Evolutionary conservation across 2,888 invertebrate genomes (phyloP).

Genomic region (Trissoscelio sp.): DNA sequence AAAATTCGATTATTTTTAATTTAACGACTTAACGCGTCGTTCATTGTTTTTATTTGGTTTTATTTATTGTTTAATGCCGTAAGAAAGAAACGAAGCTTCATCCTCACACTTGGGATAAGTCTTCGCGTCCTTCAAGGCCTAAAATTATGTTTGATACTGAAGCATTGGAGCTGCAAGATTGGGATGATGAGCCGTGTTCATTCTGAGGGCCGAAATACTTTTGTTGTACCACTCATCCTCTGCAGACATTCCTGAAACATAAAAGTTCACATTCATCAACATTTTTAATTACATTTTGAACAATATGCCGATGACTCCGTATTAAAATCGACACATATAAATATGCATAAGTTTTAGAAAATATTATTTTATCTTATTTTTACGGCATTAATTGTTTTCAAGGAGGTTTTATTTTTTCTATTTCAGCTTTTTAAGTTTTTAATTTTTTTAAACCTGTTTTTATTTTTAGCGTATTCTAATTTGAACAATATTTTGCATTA

Average conservation of each 20-base stretch:
- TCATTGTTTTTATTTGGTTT: constrained; percentile 16
- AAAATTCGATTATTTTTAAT: constrained; percentile 47
- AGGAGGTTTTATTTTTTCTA: no score
- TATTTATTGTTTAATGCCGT: constrained; percentile 62
- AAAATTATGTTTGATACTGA: constrained; percentile 97
- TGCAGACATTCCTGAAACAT: constrained; percentile 91
- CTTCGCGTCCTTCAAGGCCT: constrained; percentile 72
- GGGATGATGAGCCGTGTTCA: constrained; percentile 98
- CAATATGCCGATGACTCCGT: no score
- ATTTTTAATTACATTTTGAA: no score
- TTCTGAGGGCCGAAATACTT: constrained; percentile 97
- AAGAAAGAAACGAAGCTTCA: constrained; percentile 71
- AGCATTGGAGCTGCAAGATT: constrained; percentile 98
- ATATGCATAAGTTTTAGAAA: no score
- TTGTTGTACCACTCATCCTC: constrained; percentile 99
- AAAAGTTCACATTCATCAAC: no score
- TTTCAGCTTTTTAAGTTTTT: no score
- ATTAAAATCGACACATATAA: no score
- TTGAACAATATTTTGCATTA: no score
- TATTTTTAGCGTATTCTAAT: no score
- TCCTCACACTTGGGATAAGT: constrained; percentile 62
- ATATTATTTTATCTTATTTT: no score
- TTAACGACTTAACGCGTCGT: constrained; percentile 48
- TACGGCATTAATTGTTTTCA: no score
- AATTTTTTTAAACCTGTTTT: no score